Evolutionary conservation across 2,797 vertebrate species (phyloP).

Genomic region (Nannoperca obscura): DNA sequence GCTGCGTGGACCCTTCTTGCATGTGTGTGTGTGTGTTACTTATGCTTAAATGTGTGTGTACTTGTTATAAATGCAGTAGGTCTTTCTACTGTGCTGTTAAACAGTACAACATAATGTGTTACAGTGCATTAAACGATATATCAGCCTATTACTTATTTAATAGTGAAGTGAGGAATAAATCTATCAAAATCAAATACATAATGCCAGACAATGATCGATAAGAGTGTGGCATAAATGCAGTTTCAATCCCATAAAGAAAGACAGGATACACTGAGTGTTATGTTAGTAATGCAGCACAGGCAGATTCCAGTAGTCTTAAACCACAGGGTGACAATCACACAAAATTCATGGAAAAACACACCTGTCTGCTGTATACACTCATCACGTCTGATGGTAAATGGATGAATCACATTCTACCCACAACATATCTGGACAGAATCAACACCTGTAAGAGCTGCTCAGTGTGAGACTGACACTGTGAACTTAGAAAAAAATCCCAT

Average conservation of each 20-base stretch:
- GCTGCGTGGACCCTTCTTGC: constrained; percentile 29
- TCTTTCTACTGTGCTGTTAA: not conserved
- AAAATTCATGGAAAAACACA: constrained; percentile 50
- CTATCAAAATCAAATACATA: not conserved
- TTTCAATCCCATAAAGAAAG: constrained; percentile 17
- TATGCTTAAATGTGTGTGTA: constrained; percentile 1
- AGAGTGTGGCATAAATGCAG: not conserved
- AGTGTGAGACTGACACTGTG: not conserved
- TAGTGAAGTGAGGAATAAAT: too few species aligned
- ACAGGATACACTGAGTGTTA: constrained; percentile 30
- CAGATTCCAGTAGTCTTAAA: constrained; percentile 69
- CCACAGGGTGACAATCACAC: constrained; percentile 25
- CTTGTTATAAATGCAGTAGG: not conserved
- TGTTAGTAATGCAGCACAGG: constrained; percentile 70
- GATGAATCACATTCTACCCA: constrained; percentile 64
- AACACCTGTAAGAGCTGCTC: constrained; percentile 1
- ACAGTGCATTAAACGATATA: not conserved
- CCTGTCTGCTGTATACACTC: constrained; percentile 53
- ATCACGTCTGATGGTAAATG: constrained; percentile 69
- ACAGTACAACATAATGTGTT: not conserved
- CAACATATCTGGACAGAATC: constrained; percentile 38
- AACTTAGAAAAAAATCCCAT: not conserved
- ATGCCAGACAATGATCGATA: not conserved
- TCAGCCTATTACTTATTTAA: not conserved
- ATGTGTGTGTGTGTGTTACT: not conserved